These are phyloP conservation scores for Drosophila tanythrix DNA, from an alignment of 2,888 invertebrate species.

Conservation along the genomic window DNA sequence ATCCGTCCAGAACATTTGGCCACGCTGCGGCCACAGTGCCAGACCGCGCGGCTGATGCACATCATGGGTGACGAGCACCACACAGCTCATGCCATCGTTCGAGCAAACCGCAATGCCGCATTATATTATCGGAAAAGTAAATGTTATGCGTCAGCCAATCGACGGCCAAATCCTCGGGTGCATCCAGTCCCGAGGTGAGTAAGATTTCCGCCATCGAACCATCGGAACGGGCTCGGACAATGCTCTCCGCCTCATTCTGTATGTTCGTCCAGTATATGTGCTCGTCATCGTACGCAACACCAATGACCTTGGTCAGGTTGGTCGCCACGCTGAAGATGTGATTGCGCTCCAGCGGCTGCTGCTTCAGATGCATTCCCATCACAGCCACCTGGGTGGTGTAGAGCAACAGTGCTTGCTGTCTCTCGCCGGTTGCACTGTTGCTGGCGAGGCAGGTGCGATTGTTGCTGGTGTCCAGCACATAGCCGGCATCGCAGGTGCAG, in stretches of 20 bases:
- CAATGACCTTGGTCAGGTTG: constrained; percentile 87
- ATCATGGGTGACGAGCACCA: constrained; percentile 87
- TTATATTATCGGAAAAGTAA: constrained; percentile 91
- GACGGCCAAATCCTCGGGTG: constrained; percentile 91
- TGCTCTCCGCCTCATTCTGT: constrained; percentile 89
- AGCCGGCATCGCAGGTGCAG: constrained; percentile 88
- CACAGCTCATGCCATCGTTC: constrained; percentile 88
- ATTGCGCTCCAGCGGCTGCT: constrained; percentile 76
- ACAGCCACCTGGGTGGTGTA: constrained; percentile 89
- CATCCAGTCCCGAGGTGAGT: constrained; percentile 88
- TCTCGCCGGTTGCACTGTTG: constrained; percentile 82
- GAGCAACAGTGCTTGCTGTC: constrained; percentile 89
- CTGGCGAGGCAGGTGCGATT: constrained; percentile 86
- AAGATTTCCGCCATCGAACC: constrained; percentile 87
- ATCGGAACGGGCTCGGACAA: constrained; percentile 88
- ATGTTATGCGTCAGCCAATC: constrained; percentile 92
- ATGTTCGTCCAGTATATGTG: constrained; percentile 92
- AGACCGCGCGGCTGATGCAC: constrained; percentile 89
- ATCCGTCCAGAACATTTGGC: constrained; percentile 97
- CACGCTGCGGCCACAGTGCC: constrained; percentile 88
- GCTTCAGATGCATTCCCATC: constrained; percentile 87
- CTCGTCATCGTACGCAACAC: constrained; percentile 89
- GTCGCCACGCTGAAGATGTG: constrained; percentile 84
- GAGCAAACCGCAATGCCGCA: constrained; percentile 91
- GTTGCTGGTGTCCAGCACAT: constrained; percentile 85